Evolutionary conservation across 2,797 vertebrate genomes (phyloP).

Genomic region (Mallotus villosus): DNA sequence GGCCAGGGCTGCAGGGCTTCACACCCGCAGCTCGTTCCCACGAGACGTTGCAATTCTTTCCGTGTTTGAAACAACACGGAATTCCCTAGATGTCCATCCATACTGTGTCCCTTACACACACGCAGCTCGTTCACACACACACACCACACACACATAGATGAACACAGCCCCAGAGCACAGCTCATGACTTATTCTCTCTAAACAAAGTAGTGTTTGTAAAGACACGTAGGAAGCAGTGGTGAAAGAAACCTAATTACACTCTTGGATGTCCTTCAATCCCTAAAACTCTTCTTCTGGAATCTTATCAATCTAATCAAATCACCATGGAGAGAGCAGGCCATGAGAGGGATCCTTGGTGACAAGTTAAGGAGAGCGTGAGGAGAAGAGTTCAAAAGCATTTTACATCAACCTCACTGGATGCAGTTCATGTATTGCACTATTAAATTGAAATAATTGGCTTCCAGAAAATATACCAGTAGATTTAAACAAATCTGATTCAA

Average conservation of each 20-base stretch:
- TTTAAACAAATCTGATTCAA: neutral
- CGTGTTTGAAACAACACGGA: slow-evolving; percentile 29
- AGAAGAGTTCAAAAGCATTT: slow-evolving; percentile 2
- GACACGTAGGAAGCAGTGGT: slow-evolving; percentile 20
- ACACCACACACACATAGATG: neutral
- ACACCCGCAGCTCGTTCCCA: slow-evolving; percentile 22
- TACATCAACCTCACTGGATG: neutral
- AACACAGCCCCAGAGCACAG: slow-evolving; percentile 39
- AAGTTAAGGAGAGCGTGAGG: neutral
- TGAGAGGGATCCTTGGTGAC: neutral
- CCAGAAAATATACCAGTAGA: neutral
- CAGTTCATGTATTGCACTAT: neutral
- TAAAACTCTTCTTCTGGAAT: neutral
- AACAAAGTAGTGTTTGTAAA: slow-evolving; percentile 24
- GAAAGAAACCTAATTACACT: slow-evolving; percentile 26
- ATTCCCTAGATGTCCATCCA: slow-evolving; percentile 38
- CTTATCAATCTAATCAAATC: neutral
- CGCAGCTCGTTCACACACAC: neutral
- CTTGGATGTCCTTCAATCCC: slow-evolving; percentile 3
- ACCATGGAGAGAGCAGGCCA: neutral
- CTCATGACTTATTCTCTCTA: slow-evolving; percentile 61
- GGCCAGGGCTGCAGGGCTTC: slow-evolving; percentile 28
- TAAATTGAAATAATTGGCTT: neutral
- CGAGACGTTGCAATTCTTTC: slow-evolving; percentile 24
- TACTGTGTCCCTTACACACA: slow-evolving; percentile 16